phyloP scores from a whole-genome alignment of 2,888 invertebrate genomes.

The Cataglyphis albicans region DNA sequence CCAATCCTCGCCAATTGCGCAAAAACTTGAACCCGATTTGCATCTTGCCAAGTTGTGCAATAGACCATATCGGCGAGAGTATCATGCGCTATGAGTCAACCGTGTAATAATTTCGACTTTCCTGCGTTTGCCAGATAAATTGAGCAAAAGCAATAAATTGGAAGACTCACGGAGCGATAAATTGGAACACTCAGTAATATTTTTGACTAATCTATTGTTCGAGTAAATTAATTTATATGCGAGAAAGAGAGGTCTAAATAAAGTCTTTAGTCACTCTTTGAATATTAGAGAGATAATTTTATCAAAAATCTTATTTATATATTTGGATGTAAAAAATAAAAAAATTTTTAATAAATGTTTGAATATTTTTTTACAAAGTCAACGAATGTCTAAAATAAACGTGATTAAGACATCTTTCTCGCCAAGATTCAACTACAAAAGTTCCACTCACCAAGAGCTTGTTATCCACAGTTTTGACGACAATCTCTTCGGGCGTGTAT shows the following conservation, averaged over 20 bases:
- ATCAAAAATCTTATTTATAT: neutral
- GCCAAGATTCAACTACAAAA: neutral
- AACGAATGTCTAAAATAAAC: neutral
- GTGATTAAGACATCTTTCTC: neutral
- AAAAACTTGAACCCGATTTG: slow-evolving; percentile 75
- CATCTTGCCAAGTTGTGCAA: slow-evolving; percentile 76
- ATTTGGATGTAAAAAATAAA: neutral
- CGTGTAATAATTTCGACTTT: slow-evolving; percentile 63
- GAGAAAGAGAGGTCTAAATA: neutral
- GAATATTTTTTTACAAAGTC: neutral
- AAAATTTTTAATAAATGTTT: neutral
- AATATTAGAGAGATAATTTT: neutral
- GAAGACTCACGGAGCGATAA: slow-evolving; percentile 4
- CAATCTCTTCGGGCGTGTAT: slow-evolving; percentile 98
- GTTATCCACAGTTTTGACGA: slow-evolving; percentile 99
- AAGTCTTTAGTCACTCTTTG: too few relatives aligned
- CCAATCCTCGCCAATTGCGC: slow-evolving; percentile 65
- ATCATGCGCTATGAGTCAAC: slow-evolving; percentile 67
- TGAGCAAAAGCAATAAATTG: slow-evolving; percentile 17
- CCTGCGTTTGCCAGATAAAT: slow-evolving; percentile 22
- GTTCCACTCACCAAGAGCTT: slow-evolving; percentile 93
- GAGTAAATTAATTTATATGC: neutral
- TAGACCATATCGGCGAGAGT: slow-evolving; percentile 55
- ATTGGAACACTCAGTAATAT: neutral
- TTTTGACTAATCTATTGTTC: neutral